These are phyloP conservation scores for Temnothorax longispinosus DNA, from an alignment of 1,140 invertebrate species.

Conservation along the genomic window DNA sequence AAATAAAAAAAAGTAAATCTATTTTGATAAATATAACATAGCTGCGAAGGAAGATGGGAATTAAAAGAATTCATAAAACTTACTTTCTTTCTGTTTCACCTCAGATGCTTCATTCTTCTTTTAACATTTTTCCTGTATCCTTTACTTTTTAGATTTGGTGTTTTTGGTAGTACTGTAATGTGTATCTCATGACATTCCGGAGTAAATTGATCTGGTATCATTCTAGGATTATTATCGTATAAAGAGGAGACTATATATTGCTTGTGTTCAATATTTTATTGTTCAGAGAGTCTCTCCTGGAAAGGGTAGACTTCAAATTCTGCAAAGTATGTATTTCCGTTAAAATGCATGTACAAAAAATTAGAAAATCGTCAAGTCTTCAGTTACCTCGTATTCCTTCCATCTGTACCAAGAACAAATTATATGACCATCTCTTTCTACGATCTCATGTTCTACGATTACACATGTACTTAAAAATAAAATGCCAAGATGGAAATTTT, in stretches of 20 bases:
- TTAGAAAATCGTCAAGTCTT: slow-evolving; percentile 58
- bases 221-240: slow-evolving; percentile 90
- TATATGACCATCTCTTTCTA: slow-evolving; percentile 90
- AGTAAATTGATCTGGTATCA: slow-evolving; percentile 90
- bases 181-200: slow-evolving; percentile 92
- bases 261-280: slow-evolving; percentile 89
- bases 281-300: slow-evolving; percentile 88
- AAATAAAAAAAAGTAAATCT: background rate
- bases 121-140: slow-evolving; percentile 62
- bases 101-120: slow-evolving; percentile 65
- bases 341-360: background rate
- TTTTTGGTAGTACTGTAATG: slow-evolving; percentile 87
- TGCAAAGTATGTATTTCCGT: slow-evolving; percentile 79
- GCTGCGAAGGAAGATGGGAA: background rate
- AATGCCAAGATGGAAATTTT: background rate
- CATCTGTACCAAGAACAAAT: slow-evolving; percentile 95
- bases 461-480: background rate
- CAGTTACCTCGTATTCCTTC: slow-evolving; percentile 92
- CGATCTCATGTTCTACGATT: background rate
- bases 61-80: background rate
- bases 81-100: slow-evolving; percentile 13
- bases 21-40: slow-evolving; percentile 20
- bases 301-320: slow-evolving; percentile 90
- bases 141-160: slow-evolving; percentile 77
- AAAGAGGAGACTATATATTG: slow-evolving; percentile 86